Base-by-base conservation (phyloP, 1,140 invertebrate species). In the Pomacea maculata region DNA sequence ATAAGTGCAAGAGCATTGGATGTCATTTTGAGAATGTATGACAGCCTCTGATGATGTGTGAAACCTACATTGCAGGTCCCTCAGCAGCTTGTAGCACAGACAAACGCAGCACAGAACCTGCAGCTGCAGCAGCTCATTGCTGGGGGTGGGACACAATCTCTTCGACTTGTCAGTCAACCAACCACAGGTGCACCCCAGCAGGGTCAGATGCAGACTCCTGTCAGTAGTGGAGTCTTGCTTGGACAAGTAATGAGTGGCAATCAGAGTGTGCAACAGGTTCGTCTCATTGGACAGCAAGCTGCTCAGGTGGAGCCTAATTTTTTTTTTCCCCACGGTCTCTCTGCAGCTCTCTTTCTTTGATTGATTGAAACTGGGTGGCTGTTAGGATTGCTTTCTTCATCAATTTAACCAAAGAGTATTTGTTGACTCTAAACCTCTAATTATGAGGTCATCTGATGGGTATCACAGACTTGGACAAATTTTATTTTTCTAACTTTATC, bases 111-210 rank as follows among this genome's bases (percentile, higher is more conserved):
- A 14, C 76, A 77, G 2, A 65, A 85, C 21, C 75, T 86, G 45
- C 80, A 77, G 17, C 77, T 78, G 34, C 85, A 86, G 64, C 85
- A 86, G 68, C 68, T 83, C 21, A 64, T 82, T 57, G 61, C 75
- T 19, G 52, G 63, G 57, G 63, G 64, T 34, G 72, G 34, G 45
- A 64, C 63, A 55, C 82, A 80, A 34, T 79, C 78, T 55, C 72
- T 85, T 71, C 82, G 85, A 55, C 68, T 80, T 64, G 79, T 83
- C 52, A 77, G 70, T 54, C 78, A 73, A n/a, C 70, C 75, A 63
- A 64, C 79, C 64, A n/a, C 80, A 57, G 61, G 21, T 17, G 61
- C 54, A 15, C 72, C 76, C 34, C 25, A n/a, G 72, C 82, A 74
- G 45, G 14, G 45, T 11, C 77, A 70, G 54, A 63, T 25, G 57